phyloP scores from a whole-genome alignment of 2,113 vertebrate species.

The Tenrec ecaudatus region DNA sequence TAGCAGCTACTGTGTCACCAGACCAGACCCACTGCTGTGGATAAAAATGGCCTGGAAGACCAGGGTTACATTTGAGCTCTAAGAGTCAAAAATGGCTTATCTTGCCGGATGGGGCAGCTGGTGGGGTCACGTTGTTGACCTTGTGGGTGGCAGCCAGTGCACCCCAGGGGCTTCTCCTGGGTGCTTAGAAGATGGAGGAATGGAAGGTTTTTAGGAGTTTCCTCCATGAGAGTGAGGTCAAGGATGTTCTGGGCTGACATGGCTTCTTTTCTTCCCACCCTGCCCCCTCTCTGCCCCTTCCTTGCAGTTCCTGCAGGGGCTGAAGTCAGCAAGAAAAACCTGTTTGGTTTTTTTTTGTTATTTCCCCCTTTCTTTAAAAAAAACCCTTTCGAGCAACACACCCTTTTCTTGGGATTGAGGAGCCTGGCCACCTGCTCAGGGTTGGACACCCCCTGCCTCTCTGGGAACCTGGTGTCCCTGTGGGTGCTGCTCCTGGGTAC shows the following conservation, averaged over 20 bases:
- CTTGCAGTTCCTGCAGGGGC: neutral
- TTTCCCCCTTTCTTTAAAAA: neutral
- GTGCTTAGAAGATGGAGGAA: neutral
- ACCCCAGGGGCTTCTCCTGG: neutral
- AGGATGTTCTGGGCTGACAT: too few relatives aligned
- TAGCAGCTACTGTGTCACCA: neutral
- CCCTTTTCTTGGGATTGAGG: neutral
- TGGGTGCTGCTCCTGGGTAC: neutral
- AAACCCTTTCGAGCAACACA: slow-evolving; percentile 8
- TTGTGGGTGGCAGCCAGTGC: too few relatives aligned
- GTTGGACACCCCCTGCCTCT: neutral
- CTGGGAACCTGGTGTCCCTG: neutral
- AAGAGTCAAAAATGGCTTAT: neutral
- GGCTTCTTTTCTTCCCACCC: neutral
- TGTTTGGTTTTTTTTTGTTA: too few relatives aligned
- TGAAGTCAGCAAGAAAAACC: slow-evolving; percentile 40
- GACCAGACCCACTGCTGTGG: neutral
- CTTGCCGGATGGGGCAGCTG: neutral
- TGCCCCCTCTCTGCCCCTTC: neutral
- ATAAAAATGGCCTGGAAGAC: neutral
- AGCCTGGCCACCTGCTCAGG: neutral
- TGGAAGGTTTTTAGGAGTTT: neutral
- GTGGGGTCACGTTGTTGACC: neutral
- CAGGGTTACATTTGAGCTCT: neutral
- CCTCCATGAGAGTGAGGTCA: neutral